A percentile compares a stretch with the other conserved stretches of the same genome.
Evolutionary conservation across 1,140 invertebrate species (phyloP).

Genomic region (Drosophila ohnishii): DNA sequence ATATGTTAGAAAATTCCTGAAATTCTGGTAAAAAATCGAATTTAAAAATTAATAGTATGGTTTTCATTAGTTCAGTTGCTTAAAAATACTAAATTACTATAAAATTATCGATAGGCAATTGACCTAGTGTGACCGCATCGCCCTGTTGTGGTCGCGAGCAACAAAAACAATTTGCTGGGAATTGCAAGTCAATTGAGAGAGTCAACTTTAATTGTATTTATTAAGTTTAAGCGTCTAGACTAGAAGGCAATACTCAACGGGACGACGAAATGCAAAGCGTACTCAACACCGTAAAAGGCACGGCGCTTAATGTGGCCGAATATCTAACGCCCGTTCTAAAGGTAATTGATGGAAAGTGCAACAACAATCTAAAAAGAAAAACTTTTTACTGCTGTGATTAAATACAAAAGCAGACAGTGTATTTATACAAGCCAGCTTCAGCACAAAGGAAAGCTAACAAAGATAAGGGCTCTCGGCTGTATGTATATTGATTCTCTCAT

Average conservation of each 20-base stretch:
- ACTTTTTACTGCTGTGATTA: slow-evolving; percentile 4
- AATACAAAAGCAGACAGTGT: background rate
- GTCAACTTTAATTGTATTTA: slow-evolving; percentile 28
- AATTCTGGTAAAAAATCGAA: background rate
- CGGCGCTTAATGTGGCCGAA: slow-evolving; percentile 96
- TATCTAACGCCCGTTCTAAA: slow-evolving; percentile 98
- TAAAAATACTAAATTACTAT: too few species aligned
- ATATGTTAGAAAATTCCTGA: background rate
- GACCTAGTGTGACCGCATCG: slow-evolving; percentile 12
- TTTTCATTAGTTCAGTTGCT: background rate
- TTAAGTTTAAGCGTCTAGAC: slow-evolving; percentile 34
- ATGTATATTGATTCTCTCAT: slow-evolving; percentile 20
- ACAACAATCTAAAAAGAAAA: slow-evolving; percentile 10
- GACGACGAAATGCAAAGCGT: slow-evolving; percentile 94
- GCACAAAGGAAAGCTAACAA: background rate
- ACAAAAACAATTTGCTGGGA: slow-evolving; percentile 38
- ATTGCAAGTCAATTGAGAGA: slow-evolving; percentile 43
- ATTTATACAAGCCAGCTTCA: background rate
- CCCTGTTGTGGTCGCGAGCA: slow-evolving; percentile 15
- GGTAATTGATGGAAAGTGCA: slow-evolving; percentile 84
- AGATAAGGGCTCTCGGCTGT: slow-evolving; percentile 11
- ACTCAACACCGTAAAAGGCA: slow-evolving; percentile 97
- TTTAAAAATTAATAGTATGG: background rate
- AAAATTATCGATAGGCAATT: slow-evolving; percentile 14
- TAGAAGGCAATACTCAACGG: slow-evolving; percentile 52